Conservation (phyloP, 2,113 vertebrate genomes). For the Ahaetulla prasina region DNA sequence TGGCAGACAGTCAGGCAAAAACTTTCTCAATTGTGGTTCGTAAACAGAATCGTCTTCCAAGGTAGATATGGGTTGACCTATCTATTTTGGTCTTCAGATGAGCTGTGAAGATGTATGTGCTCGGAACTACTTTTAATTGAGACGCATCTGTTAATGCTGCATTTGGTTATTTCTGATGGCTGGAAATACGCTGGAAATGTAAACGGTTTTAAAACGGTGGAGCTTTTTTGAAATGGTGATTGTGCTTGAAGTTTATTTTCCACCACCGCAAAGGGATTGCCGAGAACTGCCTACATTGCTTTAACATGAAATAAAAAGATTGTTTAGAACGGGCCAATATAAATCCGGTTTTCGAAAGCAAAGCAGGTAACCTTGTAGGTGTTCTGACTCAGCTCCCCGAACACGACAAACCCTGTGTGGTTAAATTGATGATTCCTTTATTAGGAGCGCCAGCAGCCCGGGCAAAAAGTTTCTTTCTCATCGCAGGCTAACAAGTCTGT, state of each 20-base stretch:
- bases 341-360: not conserved
- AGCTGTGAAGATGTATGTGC: not conserved
- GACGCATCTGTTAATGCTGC: not conserved
- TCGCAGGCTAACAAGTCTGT: too few species aligned
- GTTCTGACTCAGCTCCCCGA: too few species aligned
- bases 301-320: not conserved
- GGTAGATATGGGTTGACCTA: not conserved
- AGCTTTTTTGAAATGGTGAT: not conserved
- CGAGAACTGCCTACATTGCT: not conserved
- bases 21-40: not conserved
- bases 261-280: not conserved
- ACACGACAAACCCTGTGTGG: too few species aligned
- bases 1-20: not conserved
- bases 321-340: not conserved
- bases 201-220: not conserved
- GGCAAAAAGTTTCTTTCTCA: too few species aligned
- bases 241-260: not conserved
- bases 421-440: too few species aligned
- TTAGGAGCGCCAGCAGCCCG: too few species aligned
- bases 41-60: not conserved
- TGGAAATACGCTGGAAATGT: not conserved
- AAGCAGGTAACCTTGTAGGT: too few species aligned
- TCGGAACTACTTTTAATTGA: not conserved
- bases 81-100: not conserved
- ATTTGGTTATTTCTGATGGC: not conserved